A percentile compares a stretch with the other conserved stretches of the same genome.
Evolutionary conservation across 2,113 vertebrate genomes (phyloP).

Genomic region (Sitta europaea): DNA sequence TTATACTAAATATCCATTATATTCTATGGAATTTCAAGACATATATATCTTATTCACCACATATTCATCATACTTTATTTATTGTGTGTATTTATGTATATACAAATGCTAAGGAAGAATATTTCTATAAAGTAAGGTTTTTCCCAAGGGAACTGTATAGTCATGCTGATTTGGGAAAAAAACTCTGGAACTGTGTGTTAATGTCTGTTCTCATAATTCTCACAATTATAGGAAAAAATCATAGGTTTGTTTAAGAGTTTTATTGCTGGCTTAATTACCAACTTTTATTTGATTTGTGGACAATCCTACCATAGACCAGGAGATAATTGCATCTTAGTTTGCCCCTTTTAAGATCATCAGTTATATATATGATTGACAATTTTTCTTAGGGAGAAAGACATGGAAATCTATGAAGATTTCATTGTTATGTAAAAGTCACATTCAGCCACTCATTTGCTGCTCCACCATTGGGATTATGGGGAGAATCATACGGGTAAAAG

Average conservation of each 20-base stretch:
- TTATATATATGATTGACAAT: background rate
- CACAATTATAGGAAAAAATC: background rate
- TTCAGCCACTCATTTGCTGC: accelerated
- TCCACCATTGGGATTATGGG: background rate
- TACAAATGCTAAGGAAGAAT: background rate
- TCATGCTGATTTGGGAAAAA: background rate
- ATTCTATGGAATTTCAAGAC: background rate
- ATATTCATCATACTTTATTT: no score
- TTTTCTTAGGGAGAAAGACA: background rate
- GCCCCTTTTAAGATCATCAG: background rate
- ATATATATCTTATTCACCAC: background rate
- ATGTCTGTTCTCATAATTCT: background rate
- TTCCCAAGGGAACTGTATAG: background rate
- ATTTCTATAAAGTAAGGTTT: background rate
- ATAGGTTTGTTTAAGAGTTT: background rate
- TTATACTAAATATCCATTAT: background rate
- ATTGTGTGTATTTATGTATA: background rate
- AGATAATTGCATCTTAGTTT: background rate
- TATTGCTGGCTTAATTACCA: background rate
- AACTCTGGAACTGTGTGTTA: background rate
- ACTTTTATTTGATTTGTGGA: background rate
- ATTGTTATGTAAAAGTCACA: background rate
- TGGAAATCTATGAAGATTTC: background rate
- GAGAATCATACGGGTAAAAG: background rate
- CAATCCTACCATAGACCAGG: background rate